Base-by-base conservation (phyloP, 1,140 invertebrate genomes). In the Apis dorsata region DNA sequence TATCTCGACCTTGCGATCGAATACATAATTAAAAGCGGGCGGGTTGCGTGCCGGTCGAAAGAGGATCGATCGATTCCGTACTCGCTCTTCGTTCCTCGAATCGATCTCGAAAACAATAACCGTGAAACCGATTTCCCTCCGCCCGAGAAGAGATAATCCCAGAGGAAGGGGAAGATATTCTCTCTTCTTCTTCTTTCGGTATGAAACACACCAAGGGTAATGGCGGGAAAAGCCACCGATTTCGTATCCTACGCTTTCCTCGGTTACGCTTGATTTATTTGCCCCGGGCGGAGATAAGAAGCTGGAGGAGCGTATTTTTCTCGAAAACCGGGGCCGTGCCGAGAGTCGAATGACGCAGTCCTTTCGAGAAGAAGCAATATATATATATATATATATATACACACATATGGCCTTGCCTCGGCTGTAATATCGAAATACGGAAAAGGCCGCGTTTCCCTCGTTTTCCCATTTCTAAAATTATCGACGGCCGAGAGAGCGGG, bases 401-500 rank as follows among this genome's bases (percentile, higher is more conserved):
- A 79, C 21, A 0, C 13, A 53, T 15, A 34, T 79, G 34, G 53
- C 68, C 60, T 63, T 57, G 71, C 60, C n/a, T 17, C 44, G 28
- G 19, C 3, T 17, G n/a, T n/a, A 34, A 60, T 57, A 51, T 68
- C 63, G 72, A 60, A 59, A 81, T 59, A 83, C n/a, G 77, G 79
- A 63, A 87, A 79, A 80, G 63, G 62, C 34, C 13, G n/a, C 21
- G 68, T 55, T 74, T 63, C 63, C 66, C 79, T 24, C 51, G 62
- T 78, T 82, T 86, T 83, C 17, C 62, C 19, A 2, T n/a, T n/a
- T 83, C 89, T 91, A 91, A 91, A 91, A 88, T 91, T 91, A 92
- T 87, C 82, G 60, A 66, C 55, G 49, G 62, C 53, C 80, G 79
- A 82, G 73, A 86, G 91, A 92, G 24, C 24, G 24, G 24, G 24